Base-by-base conservation (phyloP, 1,140 invertebrate species). In the Ephestia elutella region DNA sequence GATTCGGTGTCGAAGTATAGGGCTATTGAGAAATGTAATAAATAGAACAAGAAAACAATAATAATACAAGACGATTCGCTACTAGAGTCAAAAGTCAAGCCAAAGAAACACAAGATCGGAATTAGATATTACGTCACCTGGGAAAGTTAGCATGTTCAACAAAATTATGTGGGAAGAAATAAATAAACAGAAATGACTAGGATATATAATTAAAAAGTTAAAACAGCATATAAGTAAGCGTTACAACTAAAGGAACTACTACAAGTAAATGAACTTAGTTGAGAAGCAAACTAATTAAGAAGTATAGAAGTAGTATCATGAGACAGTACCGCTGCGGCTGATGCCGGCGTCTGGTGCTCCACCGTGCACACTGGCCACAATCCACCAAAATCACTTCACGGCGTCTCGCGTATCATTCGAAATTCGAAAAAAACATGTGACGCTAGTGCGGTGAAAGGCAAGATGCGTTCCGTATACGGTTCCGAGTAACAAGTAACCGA, bases 311-410 rank as follows among this genome's bases (percentile, higher is more conserved):
- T n/a, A 71, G 20, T 25, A 68, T 78, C 68, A 78, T 72, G 62
- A 57, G 55, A 68, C 67, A 73, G 75, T 78, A 74, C 75, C 75
- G 69, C 61, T 69, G 65, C 59, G 30, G 55, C 61, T 49, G 55
- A 21, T 0, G 50, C 56, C 49, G 61, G 60, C 59, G 60, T 60
- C 56, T 59, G 62, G 38, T 56, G 66, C 48, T 60, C 59, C 73
- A 65, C 68, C 67, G 56, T 75, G 66, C 75, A 77, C 72, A 80
- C 71, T 70, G 75, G 70, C 74, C 80, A 86, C 83, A 80, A 75
- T 78, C 71, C 79, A 86, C 83, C 77, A 82, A 82, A 78, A 83
- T 76, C 82, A 87, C 85, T 83, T 84, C 75, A 84, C 82, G 78
- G 78, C 73, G 76, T 72, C 70, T 77, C 68, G 71, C 71, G 72